Percentiles rank a stretch among this genome's conserved stretches.
Conservation (phyloP, 2,113 vertebrate species). For the Lathamus discolor region DNA sequence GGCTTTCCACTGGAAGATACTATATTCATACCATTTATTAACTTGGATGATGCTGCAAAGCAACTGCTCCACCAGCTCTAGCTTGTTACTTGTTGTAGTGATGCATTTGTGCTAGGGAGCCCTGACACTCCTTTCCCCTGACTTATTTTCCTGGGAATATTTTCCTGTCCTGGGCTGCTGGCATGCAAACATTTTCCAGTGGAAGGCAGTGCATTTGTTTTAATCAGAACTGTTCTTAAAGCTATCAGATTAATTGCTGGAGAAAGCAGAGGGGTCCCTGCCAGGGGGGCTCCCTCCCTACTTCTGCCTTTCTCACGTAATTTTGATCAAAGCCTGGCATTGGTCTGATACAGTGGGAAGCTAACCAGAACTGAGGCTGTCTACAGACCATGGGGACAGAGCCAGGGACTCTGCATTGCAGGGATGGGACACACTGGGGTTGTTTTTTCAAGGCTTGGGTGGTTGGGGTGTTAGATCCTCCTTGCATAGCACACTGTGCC, state of each 20-base stretch:
- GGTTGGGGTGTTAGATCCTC: not conserved
- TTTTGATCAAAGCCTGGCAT: not conserved
- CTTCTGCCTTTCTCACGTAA: not conserved
- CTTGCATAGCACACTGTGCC: rapidly evolving
- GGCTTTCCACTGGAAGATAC: not conserved
- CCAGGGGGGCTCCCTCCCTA: not conserved
- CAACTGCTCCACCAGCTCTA: not conserved
- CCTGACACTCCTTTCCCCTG: not conserved
- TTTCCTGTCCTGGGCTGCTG: not conserved
- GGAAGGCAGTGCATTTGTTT: not conserved
- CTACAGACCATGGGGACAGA: not conserved
- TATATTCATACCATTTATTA: not conserved
- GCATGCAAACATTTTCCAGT: not conserved
- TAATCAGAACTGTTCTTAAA: not conserved
- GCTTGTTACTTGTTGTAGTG: not conserved
- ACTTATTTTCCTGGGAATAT: conserved; percentile 5
- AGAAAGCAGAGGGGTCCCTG: not conserved
- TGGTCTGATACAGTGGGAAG: not conserved
- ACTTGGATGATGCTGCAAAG: not conserved
- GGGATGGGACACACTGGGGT: not conserved
- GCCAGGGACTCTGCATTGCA: not conserved
- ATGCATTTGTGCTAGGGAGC: not conserved
- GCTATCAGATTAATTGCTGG: conserved; percentile 19
- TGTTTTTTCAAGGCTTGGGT: not conserved
- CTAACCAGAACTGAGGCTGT: not conserved